Percentiles rank a stretch among this genome's conserved stretches.
These are phyloP conservation scores for Tigriopus californicus DNA, from an alignment of 2,888 invertebrate species.

Conservation along the genomic window DNA sequence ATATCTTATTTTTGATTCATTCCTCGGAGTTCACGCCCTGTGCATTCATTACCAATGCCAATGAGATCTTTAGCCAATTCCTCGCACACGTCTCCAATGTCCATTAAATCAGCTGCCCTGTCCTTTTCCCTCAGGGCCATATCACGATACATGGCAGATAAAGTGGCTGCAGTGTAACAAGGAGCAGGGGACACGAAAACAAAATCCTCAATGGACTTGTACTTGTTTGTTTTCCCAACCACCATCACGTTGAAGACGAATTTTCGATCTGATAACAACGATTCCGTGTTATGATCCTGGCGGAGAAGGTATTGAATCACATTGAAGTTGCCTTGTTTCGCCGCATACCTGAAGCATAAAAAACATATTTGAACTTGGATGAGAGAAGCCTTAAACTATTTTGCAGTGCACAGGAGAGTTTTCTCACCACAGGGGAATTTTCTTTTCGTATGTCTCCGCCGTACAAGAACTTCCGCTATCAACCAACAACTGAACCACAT, in stretches of 20 bases:
- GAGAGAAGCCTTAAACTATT: no score
- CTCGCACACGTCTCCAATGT: constrained; percentile 90
- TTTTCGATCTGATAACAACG: constrained; percentile 89
- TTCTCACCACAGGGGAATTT: constrained; percentile 93
- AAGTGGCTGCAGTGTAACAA: constrained; percentile 94
- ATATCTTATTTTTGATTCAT: no score
- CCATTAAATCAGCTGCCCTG: constrained; percentile 83
- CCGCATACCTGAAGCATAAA: neutral
- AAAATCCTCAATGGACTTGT: constrained; percentile 92
- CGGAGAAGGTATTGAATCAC: constrained; percentile 87
- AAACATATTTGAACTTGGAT: no score
- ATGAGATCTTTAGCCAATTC: constrained; percentile 90
- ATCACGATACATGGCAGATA: constrained; percentile 67
- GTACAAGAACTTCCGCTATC: constrained; percentile 93
- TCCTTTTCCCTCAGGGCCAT: constrained; percentile 58
- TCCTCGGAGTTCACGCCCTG: no score
- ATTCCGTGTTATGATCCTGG: constrained; percentile 91
- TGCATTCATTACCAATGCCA: constrained; percentile 49
- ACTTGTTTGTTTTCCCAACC: constrained; percentile 83
- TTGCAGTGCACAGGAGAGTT: no score
- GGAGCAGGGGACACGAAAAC: constrained; percentile 97
- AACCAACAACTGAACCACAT: constrained; percentile 79
- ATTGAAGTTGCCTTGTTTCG: constrained; percentile 58
- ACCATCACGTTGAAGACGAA: constrained; percentile 97
- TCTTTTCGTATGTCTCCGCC: constrained; percentile 83